Evolutionary conservation across 2,888 invertebrate species (phyloP), one percentile per base, ranked within the genome.

Genomic region (Apeira syringaria): DNA sequence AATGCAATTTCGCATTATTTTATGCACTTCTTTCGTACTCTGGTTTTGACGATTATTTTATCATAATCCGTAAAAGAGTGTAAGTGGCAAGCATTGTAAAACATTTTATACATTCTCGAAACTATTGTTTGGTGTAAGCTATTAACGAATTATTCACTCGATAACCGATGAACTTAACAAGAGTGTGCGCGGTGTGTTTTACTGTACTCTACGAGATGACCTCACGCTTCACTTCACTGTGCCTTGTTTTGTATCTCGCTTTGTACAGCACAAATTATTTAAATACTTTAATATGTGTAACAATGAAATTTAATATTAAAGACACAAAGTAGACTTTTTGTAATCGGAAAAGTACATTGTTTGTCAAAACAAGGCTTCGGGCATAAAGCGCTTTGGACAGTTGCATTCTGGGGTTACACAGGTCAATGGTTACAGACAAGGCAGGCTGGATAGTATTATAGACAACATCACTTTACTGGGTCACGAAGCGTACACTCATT

Each of bases 221-320:
- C 34, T 41, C 27, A 37, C 27, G 45, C 36, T 15, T 40, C 35
- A 30, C 33, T 43, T 33, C 44, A 36, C 22, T 53, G 47, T 56
- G 51, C 59, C 38, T 50, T 46, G 40, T 46, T 27, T 22, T 38
- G n/a, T n/a, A 36, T 50, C 57, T 44, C 55, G 44, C 42, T 45
- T 38, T 15, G 30, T 40, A 30, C 12, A 44, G 33, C 40, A 35
- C 9, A 17, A 8, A 9, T 9, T 9, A 9, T 8, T 3, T 8
- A 3, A 7, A 7, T 2, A 17, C 2, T 22, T 22, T 1, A 22
- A 3, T 22, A n/a, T 7, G 5, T 2, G n/a, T 22, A n/a, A n/a
- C n/a, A n/a, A n/a, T n/a, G n/a, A n/a, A n/a, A n/a, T 15, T 15
- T 15, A 15, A 3, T 15, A 15, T 2, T 15, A 15, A 15, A 15